These are phyloP conservation scores for Malurus elegans DNA, from an alignment of 2,113 vertebrate species.

Conservation along the genomic window DNA sequence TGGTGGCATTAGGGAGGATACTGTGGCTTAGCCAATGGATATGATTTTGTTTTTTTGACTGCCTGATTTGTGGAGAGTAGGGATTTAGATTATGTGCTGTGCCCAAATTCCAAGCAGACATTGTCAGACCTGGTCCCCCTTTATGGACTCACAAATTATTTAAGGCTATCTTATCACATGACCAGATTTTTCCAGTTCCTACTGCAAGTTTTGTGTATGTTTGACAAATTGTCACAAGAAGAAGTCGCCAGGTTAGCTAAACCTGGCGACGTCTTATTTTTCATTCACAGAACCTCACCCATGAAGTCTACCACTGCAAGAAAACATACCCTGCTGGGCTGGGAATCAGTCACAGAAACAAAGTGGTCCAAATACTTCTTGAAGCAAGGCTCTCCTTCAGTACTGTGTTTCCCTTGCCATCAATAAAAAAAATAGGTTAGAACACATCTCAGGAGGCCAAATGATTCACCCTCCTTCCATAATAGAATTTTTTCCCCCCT, in stretches of 20 bases:
- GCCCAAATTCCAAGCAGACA: background rate
- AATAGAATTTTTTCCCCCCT: background rate
- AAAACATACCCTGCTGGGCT: background rate
- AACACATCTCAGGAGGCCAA: background rate
- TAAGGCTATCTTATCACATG: background rate
- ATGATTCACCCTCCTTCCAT: background rate
- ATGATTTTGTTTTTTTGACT: background rate
- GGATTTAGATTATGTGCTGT: fast-evolving
- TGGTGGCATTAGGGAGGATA: background rate
- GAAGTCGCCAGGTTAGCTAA: background rate
- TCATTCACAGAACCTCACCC: background rate
- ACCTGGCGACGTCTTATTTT: too few species aligned
- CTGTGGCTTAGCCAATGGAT: background rate
- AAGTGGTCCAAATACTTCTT: background rate
- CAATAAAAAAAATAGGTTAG: background rate
- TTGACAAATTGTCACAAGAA: background rate
- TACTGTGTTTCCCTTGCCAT: background rate
- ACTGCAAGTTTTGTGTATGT: background rate
- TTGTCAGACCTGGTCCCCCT: background rate
- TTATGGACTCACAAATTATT: background rate
- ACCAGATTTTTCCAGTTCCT: background rate
- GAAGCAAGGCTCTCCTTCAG: background rate
- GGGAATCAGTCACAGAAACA: background rate
- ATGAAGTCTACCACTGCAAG: background rate
- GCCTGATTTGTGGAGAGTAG: background rate